Evolutionary conservation across 1,140 invertebrate genomes (phyloP), one percentile per base, ranked within the genome.

Genomic region (Drosophila sechellia): DNA sequence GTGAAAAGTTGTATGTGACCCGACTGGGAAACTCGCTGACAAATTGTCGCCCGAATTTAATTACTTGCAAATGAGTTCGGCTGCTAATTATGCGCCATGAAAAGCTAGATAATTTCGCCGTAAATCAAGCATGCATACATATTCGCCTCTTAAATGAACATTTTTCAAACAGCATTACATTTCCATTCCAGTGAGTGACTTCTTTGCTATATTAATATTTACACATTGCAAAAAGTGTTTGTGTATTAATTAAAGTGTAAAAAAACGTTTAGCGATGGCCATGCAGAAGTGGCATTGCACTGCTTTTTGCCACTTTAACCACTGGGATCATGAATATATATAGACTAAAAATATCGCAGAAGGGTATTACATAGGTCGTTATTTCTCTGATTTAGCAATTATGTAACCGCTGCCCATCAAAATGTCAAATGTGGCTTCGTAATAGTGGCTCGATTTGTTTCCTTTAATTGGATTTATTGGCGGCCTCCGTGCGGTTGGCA

Each of bases 1-100:
- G 48, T 71, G 70, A 72, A 72, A 79, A 79, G 64, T 77, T 78
- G 35, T 61, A 64, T 84, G 79, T 79, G 66, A 79, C 80, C 54
- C 68, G 79, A 81, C 66, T 80, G 45, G 48, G 31, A 46, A 77
- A 58, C 58, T 53, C 40, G 42, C 50, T 85, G 77, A 85, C 63
- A 85, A 79, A 83, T 79, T 79, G 80, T 68, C 60, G 59, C 42
- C 64, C 53, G 65, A 75, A 79, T 64, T 59, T 84, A 84, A 84
- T 84, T 79, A 79, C 66, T 77, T 73, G 74, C 68, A 77, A 78
- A 81, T 80, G 77, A 73, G 79, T 73, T 80, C 40, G 46, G 45
- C 59, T 64, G 61, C 66, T 77, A 85, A 84, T 77, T 78, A 78
- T 60, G 17, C 12, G 6, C 5, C 20, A 8, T 39, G 3, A 35